These are phyloP conservation scores for Pantelozetes paolii DNA, from an alignment of 2,888 invertebrate species.

Conservation along the genomic window DNA sequence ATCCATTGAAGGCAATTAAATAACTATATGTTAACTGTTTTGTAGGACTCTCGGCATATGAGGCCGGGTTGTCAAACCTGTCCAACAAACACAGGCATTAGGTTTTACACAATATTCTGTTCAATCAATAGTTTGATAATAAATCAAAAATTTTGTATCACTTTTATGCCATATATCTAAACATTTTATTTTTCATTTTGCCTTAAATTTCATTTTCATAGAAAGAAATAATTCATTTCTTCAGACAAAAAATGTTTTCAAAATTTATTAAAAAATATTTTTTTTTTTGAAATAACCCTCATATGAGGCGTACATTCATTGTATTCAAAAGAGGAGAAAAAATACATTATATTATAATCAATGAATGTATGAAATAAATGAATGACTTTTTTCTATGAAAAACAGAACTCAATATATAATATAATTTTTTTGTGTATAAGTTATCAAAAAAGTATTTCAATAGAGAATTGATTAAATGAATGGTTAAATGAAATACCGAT, in stretches of 20 bases:
- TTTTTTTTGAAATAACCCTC: background rate
- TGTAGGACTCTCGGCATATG: slow-evolving; percentile 52
- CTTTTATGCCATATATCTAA: no score
- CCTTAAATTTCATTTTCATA: background rate
- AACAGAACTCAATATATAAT: background rate
- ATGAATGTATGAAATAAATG: background rate
- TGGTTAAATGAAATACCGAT: slow-evolving; percentile 50
- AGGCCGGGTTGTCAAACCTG: slow-evolving; percentile 55
- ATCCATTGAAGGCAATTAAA: slow-evolving; percentile 53
- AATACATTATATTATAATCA: slow-evolving; percentile 8
- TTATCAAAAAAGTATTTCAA: background rate
- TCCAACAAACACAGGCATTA: slow-evolving; percentile 41
- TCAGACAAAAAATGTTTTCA: background rate
- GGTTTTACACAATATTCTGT: background rate
- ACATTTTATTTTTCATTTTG: background rate
- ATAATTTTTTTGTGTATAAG: no score
- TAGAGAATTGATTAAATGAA: background rate
- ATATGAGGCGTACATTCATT: background rate
- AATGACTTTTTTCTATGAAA: slow-evolving; percentile 11
- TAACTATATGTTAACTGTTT: slow-evolving; percentile 53
- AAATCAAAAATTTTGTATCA: no score
- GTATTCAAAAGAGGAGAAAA: background rate
- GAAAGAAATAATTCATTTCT: background rate
- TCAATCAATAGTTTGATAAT: no score
- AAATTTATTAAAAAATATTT: background rate